These are phyloP conservation scores for Acanthornis magna DNA, from an alignment of 2,797 vertebrate genomes.

Conservation along the genomic window DNA sequence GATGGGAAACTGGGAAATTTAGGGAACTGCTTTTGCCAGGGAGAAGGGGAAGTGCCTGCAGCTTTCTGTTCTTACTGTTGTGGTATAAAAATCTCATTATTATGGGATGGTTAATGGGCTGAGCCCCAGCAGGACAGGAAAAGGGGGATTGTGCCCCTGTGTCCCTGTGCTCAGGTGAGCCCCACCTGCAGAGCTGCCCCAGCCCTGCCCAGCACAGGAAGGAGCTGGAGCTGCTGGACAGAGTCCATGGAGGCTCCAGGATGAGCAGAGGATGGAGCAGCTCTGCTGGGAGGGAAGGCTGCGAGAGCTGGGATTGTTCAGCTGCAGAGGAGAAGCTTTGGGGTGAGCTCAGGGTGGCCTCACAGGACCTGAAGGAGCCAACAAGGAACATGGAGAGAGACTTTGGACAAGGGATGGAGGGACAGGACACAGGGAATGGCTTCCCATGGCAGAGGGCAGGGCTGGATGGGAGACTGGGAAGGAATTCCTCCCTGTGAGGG, in stretches of 20 bases:
- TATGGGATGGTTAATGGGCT: neutral
- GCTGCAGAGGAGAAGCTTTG: neutral
- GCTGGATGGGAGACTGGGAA: neutral
- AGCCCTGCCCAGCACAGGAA: neutral
- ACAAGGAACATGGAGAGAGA: neutral
- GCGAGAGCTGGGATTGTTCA: neutral
- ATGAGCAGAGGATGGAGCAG: neutral
- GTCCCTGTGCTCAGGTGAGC: neutral
- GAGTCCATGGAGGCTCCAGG: neutral
- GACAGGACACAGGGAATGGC: neutral
- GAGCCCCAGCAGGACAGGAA: neutral
- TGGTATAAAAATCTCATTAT: fast-evolving
- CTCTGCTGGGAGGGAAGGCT: neutral
- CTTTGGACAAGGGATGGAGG: neutral
- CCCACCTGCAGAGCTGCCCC: neutral
- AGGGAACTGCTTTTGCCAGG: neutral
- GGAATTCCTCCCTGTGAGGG: no score
- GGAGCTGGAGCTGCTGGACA: neutral
- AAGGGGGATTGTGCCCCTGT: neutral
- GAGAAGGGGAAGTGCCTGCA: neutral
- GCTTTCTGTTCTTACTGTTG: neutral
- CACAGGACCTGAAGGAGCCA: no score
- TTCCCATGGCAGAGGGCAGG: neutral
- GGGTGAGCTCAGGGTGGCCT: neutral
- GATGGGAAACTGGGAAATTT: neutral